Conservation (phyloP, 2,113 vertebrate species). For the Alaudala cheleensis region DNA sequence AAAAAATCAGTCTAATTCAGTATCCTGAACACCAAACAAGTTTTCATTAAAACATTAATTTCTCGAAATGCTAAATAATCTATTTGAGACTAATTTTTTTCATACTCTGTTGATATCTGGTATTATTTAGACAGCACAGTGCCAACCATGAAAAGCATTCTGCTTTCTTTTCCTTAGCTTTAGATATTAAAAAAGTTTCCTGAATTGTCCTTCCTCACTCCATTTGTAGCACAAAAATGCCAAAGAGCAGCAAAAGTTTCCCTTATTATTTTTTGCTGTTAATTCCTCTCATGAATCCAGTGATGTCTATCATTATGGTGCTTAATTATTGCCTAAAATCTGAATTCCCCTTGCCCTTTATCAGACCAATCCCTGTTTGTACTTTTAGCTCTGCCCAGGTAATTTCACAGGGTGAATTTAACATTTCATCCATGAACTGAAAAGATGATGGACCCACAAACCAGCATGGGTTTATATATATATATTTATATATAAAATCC, state of each 20-base stretch:
- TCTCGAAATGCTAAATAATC: not conserved
- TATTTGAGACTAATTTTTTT: not conserved
- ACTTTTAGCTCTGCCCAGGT: not conserved
- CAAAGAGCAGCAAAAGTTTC: not conserved
- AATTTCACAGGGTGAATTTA: not conserved
- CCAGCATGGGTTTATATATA: not conserved
- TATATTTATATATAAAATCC: not conserved
- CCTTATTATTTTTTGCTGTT: not conserved
- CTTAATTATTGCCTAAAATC: not conserved
- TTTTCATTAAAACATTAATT: not conserved
- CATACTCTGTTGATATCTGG: not conserved
- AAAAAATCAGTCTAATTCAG: not conserved
- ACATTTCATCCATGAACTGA: not conserved
- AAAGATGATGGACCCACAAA: not conserved
- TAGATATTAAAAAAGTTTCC: not conserved
- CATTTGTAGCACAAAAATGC: not conserved
- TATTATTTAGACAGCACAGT: not conserved
- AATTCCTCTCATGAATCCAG: not conserved
- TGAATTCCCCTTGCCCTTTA: not conserved
- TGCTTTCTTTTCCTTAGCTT: not conserved
- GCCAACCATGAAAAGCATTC: not conserved
- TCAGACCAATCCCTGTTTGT: not conserved
- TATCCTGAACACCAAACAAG: not conserved
- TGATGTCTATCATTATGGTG: not conserved
- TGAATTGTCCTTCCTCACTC: not conserved